A percentile compares a stretch with the other conserved stretches of the same genome.
Evolutionary conservation across 2,113 vertebrate species (phyloP).

Genomic region (Cyprinodon tularosa): DNA sequence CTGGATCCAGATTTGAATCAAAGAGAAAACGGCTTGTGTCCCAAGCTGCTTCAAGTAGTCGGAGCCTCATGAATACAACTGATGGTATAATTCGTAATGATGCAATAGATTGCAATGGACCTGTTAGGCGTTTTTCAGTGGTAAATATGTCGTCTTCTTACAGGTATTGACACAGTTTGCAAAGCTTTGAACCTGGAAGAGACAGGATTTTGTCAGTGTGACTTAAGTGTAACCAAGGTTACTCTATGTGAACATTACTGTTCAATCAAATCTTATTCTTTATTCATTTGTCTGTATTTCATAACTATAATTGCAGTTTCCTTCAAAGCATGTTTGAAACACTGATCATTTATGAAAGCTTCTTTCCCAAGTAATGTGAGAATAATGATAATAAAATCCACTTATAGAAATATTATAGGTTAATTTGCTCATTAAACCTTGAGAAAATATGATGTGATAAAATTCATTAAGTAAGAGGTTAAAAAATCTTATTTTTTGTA

Average conservation of each 20-base stretch:
- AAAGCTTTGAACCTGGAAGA: constrained; percentile 70
- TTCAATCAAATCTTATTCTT: constrained; percentile 12
- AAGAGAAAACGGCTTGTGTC: constrained; percentile 25
- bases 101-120: constrained; percentile 71
- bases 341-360: neutral
- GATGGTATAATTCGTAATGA: constrained; percentile 69
- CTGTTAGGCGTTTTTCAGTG: constrained; percentile 57
- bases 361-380: neutral
- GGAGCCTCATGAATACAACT: constrained; percentile 49
- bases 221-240: constrained; percentile 34
- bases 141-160: constrained; percentile 66
- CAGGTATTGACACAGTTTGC: constrained; percentile 72
- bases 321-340: neutral
- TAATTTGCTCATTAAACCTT: no score
- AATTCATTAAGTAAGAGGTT: neutral
- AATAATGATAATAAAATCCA: neutral
- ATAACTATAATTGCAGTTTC: neutral
- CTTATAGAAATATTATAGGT: neutral
- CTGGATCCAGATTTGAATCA: constrained; percentile 14
- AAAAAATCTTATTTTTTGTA: neutral
- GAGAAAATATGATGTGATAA: neutral
- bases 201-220: constrained; percentile 44
- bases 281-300: constrained; percentile 6
- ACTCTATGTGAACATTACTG: constrained; percentile 16
- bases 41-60: constrained; percentile 24